Evolutionary conservation across 2,113 vertebrate genomes (phyloP).

Genomic region (Ailurus styani): DNA sequence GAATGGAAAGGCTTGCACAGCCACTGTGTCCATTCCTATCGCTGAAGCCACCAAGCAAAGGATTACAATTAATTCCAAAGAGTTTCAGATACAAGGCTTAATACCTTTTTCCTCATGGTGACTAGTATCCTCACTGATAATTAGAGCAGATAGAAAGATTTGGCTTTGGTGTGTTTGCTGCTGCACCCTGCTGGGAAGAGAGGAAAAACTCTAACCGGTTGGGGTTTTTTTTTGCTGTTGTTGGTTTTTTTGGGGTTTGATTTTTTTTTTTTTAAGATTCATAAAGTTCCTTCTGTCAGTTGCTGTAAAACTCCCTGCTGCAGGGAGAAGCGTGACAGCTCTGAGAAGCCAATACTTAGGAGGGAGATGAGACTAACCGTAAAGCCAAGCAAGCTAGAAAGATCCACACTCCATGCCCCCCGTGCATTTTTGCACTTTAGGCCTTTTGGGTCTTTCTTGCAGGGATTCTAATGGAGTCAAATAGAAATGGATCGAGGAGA

Average conservation of each 20-base stretch:
- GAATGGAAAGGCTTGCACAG: neutral
- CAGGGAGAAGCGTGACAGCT: constrained; percentile 28
- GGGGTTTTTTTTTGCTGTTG: neutral
- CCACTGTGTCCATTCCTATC: neutral
- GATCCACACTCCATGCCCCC: neutral
- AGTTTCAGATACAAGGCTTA: constrained; percentile 20
- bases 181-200: constrained; percentile 19
- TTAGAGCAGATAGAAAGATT: constrained; percentile 66
- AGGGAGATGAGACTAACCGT: neutral
- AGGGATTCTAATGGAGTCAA: neutral
- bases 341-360: neutral
- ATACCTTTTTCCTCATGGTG: constrained; percentile 16
- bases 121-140: constrained; percentile 52
- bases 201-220: neutral
- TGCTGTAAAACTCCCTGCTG: constrained; percentile 37
- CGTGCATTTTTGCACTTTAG: neutral
- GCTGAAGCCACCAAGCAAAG: constrained; percentile 43
- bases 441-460: neutral
- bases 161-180: constrained; percentile 40
- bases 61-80: constrained; percentile 54
- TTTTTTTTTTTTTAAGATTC: constrained; percentile 51
- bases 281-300: constrained; percentile 64
- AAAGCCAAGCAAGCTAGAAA: constrained; percentile 52
- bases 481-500: neutral
- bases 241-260: neutral